These are phyloP conservation scores for Syngnathus scovelli DNA, from an alignment of 2,113 vertebrate species.

Conservation along the genomic window DNA sequence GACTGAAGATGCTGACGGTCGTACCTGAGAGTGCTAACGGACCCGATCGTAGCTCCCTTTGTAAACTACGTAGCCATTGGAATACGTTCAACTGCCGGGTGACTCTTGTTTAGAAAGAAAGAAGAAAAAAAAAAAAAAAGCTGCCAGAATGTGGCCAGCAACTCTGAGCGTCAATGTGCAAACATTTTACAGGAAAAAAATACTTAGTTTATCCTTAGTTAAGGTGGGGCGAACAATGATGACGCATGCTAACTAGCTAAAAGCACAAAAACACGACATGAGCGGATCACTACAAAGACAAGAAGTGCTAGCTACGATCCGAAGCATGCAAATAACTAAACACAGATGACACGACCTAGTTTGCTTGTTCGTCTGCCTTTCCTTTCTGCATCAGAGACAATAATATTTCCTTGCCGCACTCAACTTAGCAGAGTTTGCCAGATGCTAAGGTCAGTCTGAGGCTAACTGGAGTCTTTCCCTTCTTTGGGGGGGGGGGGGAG, in stretches of 20 bases:
- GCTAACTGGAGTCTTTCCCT: background rate
- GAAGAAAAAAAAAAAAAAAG: background rate
- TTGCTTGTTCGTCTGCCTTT: background rate
- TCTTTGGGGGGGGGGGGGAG: background rate
- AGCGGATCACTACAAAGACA: background rate
- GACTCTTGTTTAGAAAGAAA: no score
- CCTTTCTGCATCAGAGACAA: background rate
- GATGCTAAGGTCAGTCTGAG: background rate
- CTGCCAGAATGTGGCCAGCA: background rate
- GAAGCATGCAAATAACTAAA: background rate
- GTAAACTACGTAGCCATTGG: background rate
- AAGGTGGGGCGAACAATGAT: background rate
- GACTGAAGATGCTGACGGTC: conserved; percentile 30
- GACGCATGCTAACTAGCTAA: background rate
- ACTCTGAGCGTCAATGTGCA: background rate
- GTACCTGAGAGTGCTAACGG: conserved; percentile 52
- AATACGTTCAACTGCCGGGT: background rate
- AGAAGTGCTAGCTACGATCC: background rate
- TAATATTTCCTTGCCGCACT: background rate
- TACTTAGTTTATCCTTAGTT: background rate
- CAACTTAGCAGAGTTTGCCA: background rate
- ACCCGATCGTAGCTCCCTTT: background rate
- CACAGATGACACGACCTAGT: background rate
- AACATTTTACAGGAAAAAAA: background rate
- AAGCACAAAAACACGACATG: background rate